These are phyloP conservation scores for human DNA, from an alignment of 2,113 vertebrate genomes.

Conservation along the genomic window GRCh38 chr15:29154501-29155000, in stretches of 20 bases:
- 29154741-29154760: neutral
- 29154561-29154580: neutral
- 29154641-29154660: neutral
- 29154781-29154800: neutral
- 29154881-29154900: neutral
- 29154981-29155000: neutral
- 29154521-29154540: neutral
- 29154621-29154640: neutral
- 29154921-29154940: neutral
- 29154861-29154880: neutral
- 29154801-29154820: neutral
- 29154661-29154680: too few relatives aligned
- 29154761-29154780: neutral
- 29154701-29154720: neutral
- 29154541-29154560: neutral
- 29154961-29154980: neutral
- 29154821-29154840: neutral
- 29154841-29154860: neutral
- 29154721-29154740: neutral
- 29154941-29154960: neutral
- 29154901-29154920: neutral
- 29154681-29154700: neutral
- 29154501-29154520: neutral
- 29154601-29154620: neutral
- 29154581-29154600: neutral